phyloP scores from a whole-genome alignment of 1,140 invertebrate genomes.

The Zelostemma sp. region DNA sequence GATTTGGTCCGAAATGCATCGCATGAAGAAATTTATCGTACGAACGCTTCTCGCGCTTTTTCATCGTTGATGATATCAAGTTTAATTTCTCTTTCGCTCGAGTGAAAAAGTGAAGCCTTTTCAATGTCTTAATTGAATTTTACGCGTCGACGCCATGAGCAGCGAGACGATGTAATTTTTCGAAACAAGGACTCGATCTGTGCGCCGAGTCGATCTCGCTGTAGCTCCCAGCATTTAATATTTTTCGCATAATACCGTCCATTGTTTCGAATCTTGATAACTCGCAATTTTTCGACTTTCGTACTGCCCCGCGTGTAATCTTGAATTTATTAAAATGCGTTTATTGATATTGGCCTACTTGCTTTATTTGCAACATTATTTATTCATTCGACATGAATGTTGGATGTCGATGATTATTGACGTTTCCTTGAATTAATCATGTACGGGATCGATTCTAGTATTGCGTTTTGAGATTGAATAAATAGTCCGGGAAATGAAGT shows the following conservation, averaged over 20 bases:
- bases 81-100: neutral
- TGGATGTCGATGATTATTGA: too few species aligned
- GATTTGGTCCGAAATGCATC: too few species aligned
- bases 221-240: slow-evolving; percentile 20
- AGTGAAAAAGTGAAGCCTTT: slow-evolving; percentile 38
- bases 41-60: too few species aligned
- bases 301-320: neutral
- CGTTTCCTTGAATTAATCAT: too few species aligned
- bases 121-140: slow-evolving; percentile 43
- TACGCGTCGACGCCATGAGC: slow-evolving; percentile 38
- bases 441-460: too few species aligned
- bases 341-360: neutral
- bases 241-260: slow-evolving; percentile 37
- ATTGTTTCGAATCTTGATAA: slow-evolving; percentile 40
- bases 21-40: too few species aligned
- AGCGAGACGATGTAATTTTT: slow-evolving; percentile 40
- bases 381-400: too few species aligned
- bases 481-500: too few species aligned
- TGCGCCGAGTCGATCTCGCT: slow-evolving; percentile 17
- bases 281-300: slow-evolving; percentile 30
- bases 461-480: too few species aligned
- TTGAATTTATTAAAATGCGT: neutral
- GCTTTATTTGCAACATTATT: too few species aligned
- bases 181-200: slow-evolving; percentile 28
- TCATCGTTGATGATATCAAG: too few species aligned